Evolutionary conservation across 2,797 vertebrate genomes (phyloP).

Genomic region (Cirrhinus molitorella): DNA sequence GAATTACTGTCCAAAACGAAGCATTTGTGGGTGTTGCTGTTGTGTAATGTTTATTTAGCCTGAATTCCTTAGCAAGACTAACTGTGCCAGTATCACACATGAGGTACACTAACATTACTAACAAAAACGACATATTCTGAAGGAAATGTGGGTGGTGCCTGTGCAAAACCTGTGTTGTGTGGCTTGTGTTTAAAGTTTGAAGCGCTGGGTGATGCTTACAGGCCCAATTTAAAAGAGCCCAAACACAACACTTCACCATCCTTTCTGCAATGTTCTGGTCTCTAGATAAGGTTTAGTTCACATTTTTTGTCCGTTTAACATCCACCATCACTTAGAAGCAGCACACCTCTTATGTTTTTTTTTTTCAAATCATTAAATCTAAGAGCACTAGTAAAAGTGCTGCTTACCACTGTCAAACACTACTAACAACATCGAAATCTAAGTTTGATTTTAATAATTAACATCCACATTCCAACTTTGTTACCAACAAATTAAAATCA

Average conservation of each 20-base stretch:
- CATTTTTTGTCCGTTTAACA: not conserved
- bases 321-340: not conserved
- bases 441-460: slow-evolving; percentile 55
- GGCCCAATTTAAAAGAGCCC: too few species aligned
- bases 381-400: not conserved
- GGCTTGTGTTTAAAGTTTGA: not conserved
- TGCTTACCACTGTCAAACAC: not conserved
- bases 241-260: not conserved
- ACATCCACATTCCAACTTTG: slow-evolving; percentile 44
- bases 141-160: not conserved
- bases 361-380: not conserved
- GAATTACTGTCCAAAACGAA: slow-evolving; percentile 73
- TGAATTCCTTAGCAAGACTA: not conserved
- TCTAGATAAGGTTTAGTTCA: not conserved
- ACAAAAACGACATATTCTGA: not conserved
- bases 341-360: not conserved
- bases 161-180: not conserved
- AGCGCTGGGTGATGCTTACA: too few species aligned
- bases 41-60: not conserved
- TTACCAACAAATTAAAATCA: slow-evolving; percentile 46
- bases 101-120: not conserved
- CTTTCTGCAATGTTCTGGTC: not conserved
- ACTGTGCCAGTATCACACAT: not conserved
- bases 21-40: slow-evolving; percentile 65
- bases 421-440: not conserved